Base-by-base conservation (phyloP, 2,113 vertebrate genomes). In the Pterocles burchelli region DNA sequence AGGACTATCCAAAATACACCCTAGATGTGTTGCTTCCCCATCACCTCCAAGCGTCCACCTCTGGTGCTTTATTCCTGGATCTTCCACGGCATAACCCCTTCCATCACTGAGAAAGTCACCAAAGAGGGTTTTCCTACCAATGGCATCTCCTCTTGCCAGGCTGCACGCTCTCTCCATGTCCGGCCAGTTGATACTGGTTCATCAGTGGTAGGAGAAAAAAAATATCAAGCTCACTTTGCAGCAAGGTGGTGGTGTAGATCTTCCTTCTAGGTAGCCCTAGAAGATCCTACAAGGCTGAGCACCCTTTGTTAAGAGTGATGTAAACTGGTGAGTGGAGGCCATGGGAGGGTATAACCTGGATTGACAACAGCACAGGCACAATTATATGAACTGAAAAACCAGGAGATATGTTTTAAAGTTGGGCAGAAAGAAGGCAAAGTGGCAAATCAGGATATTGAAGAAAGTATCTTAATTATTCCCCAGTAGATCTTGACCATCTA, bases 161-260 rank as follows among this genome's bases (percentile, higher is more conserved):
- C 25, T 89, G 62, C 22, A 5, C 0, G 2, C 31, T 45, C 3
- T 0, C 2, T 14, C 46, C 9, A 8, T 17, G 43, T 14, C 48
- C 67, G 72, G 20, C 4, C 63, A 58, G 15, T 6, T 59, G 24
- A 24, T 55, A 14, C 14, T 58, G 20, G 8, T 13, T 41, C 38
- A 62, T 6, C 10, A 13, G 25, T 1, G 33, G 24, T 19, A 31
- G 31, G 57, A 36, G 41, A 36, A 82, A 7, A 77, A 26, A n/a
- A 70, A 16, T 7, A 58, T 4, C 34, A 57, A 22, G 17, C 16
- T 61, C 28, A 4, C 15, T 10, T 3, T 46, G 52, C 29, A 36
- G 74, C n/a, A 41, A 24, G 16, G 5, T 26, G 31, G 13, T 28
- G 20, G 10, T 20, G 17, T 10, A 9, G 41, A 45, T 57, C 20